Evolutionary conservation across 2,113 vertebrate species (phyloP).

Genomic region (Jacana jacana): DNA sequence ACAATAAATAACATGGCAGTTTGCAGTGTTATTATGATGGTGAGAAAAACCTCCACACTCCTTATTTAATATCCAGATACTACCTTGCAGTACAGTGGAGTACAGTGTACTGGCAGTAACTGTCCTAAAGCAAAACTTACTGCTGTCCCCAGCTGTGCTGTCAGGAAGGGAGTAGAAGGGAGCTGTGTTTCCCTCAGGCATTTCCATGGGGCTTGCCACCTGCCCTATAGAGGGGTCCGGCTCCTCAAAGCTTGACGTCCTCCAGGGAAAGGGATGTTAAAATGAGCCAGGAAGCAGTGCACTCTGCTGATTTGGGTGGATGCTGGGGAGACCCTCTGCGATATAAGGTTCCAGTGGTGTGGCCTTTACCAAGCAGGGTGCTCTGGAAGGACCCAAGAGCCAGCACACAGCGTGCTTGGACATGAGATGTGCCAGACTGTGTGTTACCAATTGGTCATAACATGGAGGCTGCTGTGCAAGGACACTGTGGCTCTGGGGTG

Average conservation of each 20-base stretch:
- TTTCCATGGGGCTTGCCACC: background rate
- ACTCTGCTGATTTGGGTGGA: conserved; percentile 6
- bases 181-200: background rate
- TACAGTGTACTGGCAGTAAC: background rate
- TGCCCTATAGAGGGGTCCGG: background rate
- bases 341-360: background rate
- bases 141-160: background rate
- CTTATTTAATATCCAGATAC: conserved; percentile 34
- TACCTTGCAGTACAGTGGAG: background rate
- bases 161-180: background rate
- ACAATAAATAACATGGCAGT: conserved; percentile 45
- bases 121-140: background rate
- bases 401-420: fast-evolving
- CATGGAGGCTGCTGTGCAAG: background rate
- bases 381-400: background rate
- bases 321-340: background rate
- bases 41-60: background rate
- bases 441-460: background rate
- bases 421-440: background rate
- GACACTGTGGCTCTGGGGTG: fast-evolving
- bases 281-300: conserved; percentile 10
- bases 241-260: conserved; percentile 26
- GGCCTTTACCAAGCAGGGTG: background rate
- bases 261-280: conserved; percentile 22
- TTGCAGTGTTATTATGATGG: background rate